Conservation (phyloP, 1,140 invertebrate species). For the Sminthurides bifidus region DNA sequence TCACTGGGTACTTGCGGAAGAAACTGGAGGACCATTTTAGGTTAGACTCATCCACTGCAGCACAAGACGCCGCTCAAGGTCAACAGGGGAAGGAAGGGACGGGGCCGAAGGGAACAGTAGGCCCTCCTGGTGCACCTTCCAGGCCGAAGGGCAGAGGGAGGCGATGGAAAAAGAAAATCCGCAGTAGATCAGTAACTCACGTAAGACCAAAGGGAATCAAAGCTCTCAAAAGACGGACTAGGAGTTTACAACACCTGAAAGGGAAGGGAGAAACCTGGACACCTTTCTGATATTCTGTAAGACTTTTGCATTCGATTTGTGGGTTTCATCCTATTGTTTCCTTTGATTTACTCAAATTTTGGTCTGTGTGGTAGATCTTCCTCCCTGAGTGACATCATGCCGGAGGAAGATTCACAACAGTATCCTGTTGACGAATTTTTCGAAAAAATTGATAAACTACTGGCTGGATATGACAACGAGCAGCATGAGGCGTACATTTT, state of each 20-base stretch:
- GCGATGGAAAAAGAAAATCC: not conserved
- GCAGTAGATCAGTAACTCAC: too few species aligned
- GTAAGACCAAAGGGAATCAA: too few species aligned
- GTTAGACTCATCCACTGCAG: slow-evolving; percentile 10
- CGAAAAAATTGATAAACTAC: slow-evolving; percentile 29
- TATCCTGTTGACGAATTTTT: slow-evolving; percentile 21
- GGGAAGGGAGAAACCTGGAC: too few species aligned
- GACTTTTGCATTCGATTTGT: too few species aligned
- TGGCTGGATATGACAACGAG: slow-evolving; percentile 27
- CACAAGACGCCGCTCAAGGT: not conserved
- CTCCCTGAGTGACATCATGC: too few species aligned
- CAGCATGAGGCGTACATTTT: slow-evolving; percentile 31
- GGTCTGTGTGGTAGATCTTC: too few species aligned
- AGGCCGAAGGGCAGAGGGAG: not conserved
- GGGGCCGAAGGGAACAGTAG: not conserved
- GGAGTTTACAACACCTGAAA: too few species aligned
- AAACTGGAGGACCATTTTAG: slow-evolving; percentile 19
- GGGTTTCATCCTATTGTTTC: too few species aligned
- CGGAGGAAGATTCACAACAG: too few species aligned
- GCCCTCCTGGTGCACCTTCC: not conserved
- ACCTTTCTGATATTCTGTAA: too few species aligned
- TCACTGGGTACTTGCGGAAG: slow-evolving; percentile 13
- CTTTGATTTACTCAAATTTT: too few species aligned
- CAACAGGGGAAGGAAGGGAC: not conserved
- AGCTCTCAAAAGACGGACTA: too few species aligned